Percentiles rank a stretch among this genome's conserved stretches.
Conservation (phyloP, 2,797 vertebrate genomes). For the Podarcis lilfordi region DNA sequence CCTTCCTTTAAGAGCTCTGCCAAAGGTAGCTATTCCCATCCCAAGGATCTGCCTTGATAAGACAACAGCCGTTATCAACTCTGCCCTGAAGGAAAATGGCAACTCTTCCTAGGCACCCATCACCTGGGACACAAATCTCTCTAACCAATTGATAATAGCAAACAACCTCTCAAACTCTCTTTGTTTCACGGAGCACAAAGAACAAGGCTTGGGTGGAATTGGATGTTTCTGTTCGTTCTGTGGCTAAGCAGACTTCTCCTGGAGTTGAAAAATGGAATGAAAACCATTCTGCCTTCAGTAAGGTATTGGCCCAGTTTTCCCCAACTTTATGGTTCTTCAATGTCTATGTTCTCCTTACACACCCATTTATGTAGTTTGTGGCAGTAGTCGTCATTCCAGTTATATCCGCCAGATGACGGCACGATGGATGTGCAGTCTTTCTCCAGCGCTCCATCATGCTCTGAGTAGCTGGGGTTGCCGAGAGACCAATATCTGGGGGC, state of each 20-base stretch:
- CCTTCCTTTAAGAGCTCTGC: too few relatives aligned
- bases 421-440: background rate
- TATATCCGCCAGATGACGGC: background rate
- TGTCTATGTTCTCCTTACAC: background rate
- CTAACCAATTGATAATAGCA: too few relatives aligned
- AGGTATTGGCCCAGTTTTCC: background rate
- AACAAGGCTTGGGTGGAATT: background rate
- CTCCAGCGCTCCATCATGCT: background rate
- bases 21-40: too few relatives aligned
- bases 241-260: background rate
- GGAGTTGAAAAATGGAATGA: background rate
- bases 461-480: background rate
- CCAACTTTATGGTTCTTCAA: background rate
- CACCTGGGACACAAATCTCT: too few relatives aligned
- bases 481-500: background rate
- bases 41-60: too few relatives aligned
- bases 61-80: too few relatives aligned
- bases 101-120: too few relatives aligned
- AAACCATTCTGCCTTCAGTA: background rate
- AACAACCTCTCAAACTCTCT: background rate
- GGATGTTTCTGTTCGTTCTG: background rate
- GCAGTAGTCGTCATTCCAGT: constrained; percentile 2
- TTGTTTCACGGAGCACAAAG: background rate
- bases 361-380: background rate
- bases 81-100: too few relatives aligned